A percentile compares a stretch with the other conserved stretches of the same genome.
These are phyloP conservation scores for Slavum lentiscoides DNA, from an alignment of 2,888 invertebrate species.

Conservation along the genomic window DNA sequence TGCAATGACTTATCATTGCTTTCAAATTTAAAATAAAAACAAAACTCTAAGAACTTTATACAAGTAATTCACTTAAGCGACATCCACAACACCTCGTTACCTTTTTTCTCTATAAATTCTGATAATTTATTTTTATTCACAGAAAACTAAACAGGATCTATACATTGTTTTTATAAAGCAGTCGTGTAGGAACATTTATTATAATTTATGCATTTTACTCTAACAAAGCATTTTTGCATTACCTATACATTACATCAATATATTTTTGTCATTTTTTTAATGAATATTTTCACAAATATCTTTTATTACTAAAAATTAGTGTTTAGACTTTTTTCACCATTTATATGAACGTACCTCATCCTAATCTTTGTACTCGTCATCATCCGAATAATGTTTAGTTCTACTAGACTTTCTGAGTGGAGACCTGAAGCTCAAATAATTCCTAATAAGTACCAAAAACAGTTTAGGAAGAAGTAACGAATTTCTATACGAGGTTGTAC, in stretches of 20 bases:
- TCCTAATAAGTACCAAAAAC: too few relatives aligned
- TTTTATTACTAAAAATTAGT: conserved; percentile 23
- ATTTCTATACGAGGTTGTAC: too few relatives aligned
- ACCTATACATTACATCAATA: neutral
- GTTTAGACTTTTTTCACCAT: conserved; percentile 38
- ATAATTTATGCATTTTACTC: conserved; percentile 20
- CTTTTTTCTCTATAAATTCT: neutral
- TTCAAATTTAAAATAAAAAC: too few relatives aligned
- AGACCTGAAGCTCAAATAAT: conserved; percentile 7
- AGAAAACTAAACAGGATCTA: conserved; percentile 1
- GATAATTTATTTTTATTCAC: conserved; percentile 5
- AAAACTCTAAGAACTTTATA: too few relatives aligned
- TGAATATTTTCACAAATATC: neutral
- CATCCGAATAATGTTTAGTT: conserved; percentile 39
- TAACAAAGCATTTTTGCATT: conserved; percentile 28
- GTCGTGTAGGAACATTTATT: conserved; percentile 12
- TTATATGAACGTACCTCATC: conserved; percentile 29
- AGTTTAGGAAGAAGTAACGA: too few relatives aligned
- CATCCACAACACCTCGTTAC: too few relatives aligned
- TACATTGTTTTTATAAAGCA: conserved; percentile 15
- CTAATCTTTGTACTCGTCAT: conserved; percentile 10
- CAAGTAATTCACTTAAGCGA: too few relatives aligned
- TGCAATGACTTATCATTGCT: too few relatives aligned
- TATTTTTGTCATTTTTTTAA: conserved; percentile 2
- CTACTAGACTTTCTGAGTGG: conserved; percentile 38